Evolutionary conservation across 2,113 vertebrate species (phyloP).

Genomic region (Neogobius melanostomus): DNA sequence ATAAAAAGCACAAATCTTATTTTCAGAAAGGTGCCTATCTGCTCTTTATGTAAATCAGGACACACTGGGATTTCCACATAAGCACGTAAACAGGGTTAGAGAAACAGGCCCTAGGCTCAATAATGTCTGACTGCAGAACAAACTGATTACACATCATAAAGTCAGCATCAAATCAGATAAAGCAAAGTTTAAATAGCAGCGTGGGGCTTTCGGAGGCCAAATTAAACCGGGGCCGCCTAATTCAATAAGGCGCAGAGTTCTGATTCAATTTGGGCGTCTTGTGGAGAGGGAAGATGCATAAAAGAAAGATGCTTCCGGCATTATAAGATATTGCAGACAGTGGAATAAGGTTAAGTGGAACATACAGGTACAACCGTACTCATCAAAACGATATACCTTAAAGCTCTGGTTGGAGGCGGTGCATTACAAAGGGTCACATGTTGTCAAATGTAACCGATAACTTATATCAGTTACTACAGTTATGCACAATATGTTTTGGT

Average conservation of each 20-base stretch:
- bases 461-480: neutral
- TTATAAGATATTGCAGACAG: constrained; percentile 8
- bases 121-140: neutral
- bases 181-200: constrained; percentile 3
- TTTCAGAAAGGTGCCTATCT: neutral
- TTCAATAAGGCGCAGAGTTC: constrained; percentile 30
- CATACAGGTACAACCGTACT: neutral
- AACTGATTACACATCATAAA: constrained; percentile 22
- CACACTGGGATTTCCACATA: neutral
- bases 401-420: neutral
- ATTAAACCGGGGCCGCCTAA: constrained; percentile 29
- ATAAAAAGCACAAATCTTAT: neutral
- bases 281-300: constrained; percentile 2
- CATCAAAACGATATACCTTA: neutral
- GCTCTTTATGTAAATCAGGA: neutral
- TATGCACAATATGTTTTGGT: neutral
- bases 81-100: neutral
- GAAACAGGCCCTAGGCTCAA: neutral
- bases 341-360: neutral
- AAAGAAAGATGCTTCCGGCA: neutral
- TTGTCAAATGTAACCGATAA: neutral
- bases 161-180: constrained; percentile 4
- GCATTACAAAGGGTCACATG: neutral
- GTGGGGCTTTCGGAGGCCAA: constrained; percentile 2
- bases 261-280: constrained; percentile 41